Conservation (phyloP, 2,113 vertebrate species). For the Salvator merianae region DNA sequence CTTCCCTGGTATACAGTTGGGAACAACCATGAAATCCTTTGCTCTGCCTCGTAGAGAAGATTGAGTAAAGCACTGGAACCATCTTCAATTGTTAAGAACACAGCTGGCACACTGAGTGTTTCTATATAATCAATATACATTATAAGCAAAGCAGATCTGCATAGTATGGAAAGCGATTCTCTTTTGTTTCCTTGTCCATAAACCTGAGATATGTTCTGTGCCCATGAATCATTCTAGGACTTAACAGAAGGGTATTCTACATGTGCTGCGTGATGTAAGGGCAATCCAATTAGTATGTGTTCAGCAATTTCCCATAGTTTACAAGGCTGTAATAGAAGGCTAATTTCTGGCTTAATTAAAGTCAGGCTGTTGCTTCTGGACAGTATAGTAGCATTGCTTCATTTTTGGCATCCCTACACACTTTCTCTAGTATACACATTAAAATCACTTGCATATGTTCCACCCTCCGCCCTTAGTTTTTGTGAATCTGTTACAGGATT, state of each 20-base stretch:
- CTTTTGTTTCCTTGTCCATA: neutral
- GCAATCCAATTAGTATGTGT: constrained; percentile 32
- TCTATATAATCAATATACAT: fast-evolving
- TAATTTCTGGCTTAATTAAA: constrained; percentile 55
- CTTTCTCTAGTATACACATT: constrained; percentile 35
- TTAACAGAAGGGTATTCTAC: neutral
- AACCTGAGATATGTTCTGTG: constrained; percentile 3
- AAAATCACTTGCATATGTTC: constrained; percentile 43
- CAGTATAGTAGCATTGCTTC: constrained; percentile 41
- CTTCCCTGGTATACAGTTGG: neutral
- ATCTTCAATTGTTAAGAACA: neutral
- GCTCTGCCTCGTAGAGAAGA: neutral
- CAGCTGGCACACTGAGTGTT: neutral
- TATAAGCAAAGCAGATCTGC: neutral
- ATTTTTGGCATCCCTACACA: constrained; percentile 44
- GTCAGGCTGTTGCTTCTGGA: constrained; percentile 50
- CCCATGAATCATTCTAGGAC: constrained; percentile 40
- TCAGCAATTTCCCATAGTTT: constrained; percentile 31
- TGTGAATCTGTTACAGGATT: constrained; percentile 9
- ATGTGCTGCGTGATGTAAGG: constrained; percentile 2
- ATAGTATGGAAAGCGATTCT: neutral
- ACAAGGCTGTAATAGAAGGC: constrained; percentile 22
- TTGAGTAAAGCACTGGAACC: neutral
- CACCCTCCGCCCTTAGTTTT: constrained; percentile 14
- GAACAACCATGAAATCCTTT: neutral